A percentile compares a stretch with the other conserved stretches of the same genome.
These are phyloP conservation scores for Euglossa dilemma DNA, from an alignment of 1,140 invertebrate species.

Conservation along the genomic window DNA sequence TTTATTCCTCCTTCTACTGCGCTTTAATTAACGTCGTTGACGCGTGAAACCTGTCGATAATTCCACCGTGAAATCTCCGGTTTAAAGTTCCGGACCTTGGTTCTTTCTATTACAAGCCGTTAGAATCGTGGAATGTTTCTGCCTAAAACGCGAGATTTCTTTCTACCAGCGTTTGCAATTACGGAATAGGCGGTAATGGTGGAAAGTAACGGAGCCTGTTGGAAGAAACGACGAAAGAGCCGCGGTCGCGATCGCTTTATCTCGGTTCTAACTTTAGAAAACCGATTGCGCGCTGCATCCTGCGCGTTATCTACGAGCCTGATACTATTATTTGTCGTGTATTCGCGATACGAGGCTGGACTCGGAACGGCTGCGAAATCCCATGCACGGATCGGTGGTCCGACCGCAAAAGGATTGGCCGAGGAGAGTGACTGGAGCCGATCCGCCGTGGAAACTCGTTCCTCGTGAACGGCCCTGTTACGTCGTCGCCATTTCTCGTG, in stretches of 20 bases:
- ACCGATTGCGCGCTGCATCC: neutral
- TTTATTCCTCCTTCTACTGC: no score
- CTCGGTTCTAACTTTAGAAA: conserved; percentile 3
- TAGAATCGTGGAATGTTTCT: no score
- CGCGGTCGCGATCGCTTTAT: neutral
- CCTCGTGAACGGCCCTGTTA: conserved; percentile 5
- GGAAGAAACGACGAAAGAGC: neutral
- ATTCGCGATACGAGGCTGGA: neutral
- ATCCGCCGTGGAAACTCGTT: conserved; percentile 2
- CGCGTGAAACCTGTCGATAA: no score
- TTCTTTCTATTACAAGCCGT: no score
- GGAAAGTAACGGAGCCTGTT: no score
- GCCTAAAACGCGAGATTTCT: no score
- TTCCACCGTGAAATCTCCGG: no score
- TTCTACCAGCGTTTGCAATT: no score
- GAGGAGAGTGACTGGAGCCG: no score
- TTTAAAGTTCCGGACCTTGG: no score
- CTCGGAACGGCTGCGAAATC: neutral
- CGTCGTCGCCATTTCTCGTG: neutral
- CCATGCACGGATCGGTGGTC: neutral
- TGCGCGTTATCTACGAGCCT: neutral
- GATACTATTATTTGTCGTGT: neutral
- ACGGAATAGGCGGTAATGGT: neutral
- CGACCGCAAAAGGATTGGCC: neutral
- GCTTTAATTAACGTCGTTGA: no score